Evolutionary conservation across 2,888 invertebrate genomes (phyloP), one percentile per base, ranked within the genome.

Genomic region (Vanessa cardui): DNA sequence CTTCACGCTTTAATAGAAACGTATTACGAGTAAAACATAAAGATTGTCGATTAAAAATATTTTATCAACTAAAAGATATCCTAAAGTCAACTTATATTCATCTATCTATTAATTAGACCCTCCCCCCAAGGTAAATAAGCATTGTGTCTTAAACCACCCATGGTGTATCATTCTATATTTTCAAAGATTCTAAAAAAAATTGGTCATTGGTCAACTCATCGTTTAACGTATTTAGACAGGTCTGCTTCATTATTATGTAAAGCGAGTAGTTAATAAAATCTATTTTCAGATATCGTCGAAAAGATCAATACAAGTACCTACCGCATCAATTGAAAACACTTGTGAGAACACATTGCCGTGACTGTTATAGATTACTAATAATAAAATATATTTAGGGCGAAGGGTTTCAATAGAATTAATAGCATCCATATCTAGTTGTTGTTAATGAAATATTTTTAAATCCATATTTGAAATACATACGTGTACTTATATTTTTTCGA

Each of bases 291-390:
- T 52, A 64, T 45, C 64, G 59, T 71, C 59, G 60, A 69, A 71
- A 69, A 68, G 66, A 73, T 66, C 69, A 69, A 71, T 69, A 69
- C 69, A 59, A 60, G 58, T 50, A 66, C 61, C 61, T 50, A 66
- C 61, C 61, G 69, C 65, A 47, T 73, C 69, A 69, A 71, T 66
- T 66, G 62, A 47, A 66, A 67, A 56, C 69, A 73, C 73, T 73
- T 68, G 67, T 71, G 68, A 39, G 54, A 68, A 64, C 73, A 71
- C 71, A 68, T 71, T 68, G 71, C 71, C 68, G 62, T 62, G 52
- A 46, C 58, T 54, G 49, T 62, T 64, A 64, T 66, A 64, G 66
- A 67, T 69, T 69, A 69, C 66, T 59, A 59, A 49, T 54, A 71
- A 69, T 69, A 71, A 64, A 49, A 54, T 71, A 69, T 71, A 64